phyloP scores from a whole-genome alignment of 2,113 vertebrate genomes.

The Hyperopisus bebe region DNA sequence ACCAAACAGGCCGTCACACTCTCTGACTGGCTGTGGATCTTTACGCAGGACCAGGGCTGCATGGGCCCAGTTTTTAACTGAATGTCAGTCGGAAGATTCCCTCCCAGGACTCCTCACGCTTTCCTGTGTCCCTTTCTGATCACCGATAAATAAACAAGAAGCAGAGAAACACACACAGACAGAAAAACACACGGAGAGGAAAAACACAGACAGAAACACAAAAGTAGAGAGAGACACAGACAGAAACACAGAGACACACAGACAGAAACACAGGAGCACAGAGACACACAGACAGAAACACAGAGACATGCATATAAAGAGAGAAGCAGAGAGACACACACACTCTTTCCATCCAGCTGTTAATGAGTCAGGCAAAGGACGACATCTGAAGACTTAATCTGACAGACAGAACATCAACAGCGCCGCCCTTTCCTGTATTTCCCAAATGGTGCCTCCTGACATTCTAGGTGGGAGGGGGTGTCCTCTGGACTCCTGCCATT shows the following conservation, averaged over 20 bases:
- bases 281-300: too few relatives aligned
- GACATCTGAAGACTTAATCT: slow-evolving; percentile 45
- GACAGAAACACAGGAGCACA: too few relatives aligned
- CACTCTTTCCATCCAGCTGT: slow-evolving; percentile 38
- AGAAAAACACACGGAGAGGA: too few relatives aligned
- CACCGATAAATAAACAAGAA: not conserved
- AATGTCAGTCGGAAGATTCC: not conserved
- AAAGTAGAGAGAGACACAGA: not conserved
- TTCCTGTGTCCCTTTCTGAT: not conserved
- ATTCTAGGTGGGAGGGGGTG: not conserved
- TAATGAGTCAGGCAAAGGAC: slow-evolving; percentile 36
- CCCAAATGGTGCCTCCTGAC: not conserved
- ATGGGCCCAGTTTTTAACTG: not conserved
- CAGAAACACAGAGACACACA: not conserved
- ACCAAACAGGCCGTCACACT: too few relatives aligned
- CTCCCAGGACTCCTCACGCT: not conserved
- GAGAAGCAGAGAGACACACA: not conserved
- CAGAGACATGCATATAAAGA: too few relatives aligned
- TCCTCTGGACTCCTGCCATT: slow-evolving; percentile 14
- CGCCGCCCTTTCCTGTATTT: not conserved
- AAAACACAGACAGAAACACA: not conserved
- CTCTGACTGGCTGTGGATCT: not conserved
- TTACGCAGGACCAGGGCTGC: not conserved
- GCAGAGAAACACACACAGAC: too few relatives aligned
- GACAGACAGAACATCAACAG: not conserved